These are phyloP conservation scores for Leptothorax acervorum DNA, from an alignment of 2,888 invertebrate genomes.

Conservation along the genomic window DNA sequence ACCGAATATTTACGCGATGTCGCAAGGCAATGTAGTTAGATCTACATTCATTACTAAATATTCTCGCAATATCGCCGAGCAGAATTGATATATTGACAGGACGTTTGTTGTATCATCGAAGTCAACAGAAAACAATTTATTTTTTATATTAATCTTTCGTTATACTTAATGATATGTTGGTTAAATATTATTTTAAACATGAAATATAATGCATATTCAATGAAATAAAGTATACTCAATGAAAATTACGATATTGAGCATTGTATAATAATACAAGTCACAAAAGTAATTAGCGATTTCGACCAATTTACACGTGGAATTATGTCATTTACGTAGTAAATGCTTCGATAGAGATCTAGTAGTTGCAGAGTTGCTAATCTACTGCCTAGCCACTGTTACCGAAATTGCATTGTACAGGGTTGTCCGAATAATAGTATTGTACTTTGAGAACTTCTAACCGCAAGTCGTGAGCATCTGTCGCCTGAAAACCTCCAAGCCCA, in stretches of 20 bases:
- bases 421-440: conserved; percentile 42
- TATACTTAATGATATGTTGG: background rate
- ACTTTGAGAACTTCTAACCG: conserved; percentile 26
- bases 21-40: conserved; percentile 10
- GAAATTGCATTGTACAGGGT: conserved; percentile 30
- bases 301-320: conserved; percentile 16
- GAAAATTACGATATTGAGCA: background rate
- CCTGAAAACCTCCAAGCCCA: conserved; percentile 26
- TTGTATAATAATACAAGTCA: background rate
- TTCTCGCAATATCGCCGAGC: background rate
- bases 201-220: background rate
- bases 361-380: conserved; percentile 39
- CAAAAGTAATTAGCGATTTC: conserved; percentile 2
- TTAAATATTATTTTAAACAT: background rate
- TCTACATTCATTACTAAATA: conserved; percentile 8
- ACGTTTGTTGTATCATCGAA: background rate
- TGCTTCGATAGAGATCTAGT: conserved; percentile 14
- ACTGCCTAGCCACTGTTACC: conserved; percentile 26
- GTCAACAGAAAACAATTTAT: background rate
- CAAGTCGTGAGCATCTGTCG: conserved; percentile 48
- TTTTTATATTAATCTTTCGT: background rate
- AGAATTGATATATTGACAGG: background rate
- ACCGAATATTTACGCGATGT: conserved; percentile 23
- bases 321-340: conserved; percentile 14
- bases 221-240: background rate